These are phyloP conservation scores for Catotricha subobsoleta DNA, from an alignment of 2,888 invertebrate species.

Conservation along the genomic window DNA sequence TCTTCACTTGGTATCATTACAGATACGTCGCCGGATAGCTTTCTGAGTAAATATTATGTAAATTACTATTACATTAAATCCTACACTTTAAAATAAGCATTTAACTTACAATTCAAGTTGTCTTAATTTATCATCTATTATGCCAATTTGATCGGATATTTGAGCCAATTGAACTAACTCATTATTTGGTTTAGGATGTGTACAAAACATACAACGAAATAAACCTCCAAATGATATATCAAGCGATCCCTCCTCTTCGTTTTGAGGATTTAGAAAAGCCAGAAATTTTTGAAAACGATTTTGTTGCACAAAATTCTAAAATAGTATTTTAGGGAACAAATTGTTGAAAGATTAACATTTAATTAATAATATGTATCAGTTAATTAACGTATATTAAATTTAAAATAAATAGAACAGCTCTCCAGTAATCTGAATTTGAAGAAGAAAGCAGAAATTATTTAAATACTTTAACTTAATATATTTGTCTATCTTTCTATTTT, in stretches of 20 bases:
- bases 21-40: conserved; percentile 10
- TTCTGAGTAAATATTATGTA: conserved; percentile 1
- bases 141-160: conserved; percentile 27
- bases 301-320: too few species aligned
- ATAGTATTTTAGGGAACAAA: too few species aligned
- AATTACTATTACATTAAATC: background rate
- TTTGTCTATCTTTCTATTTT: conserved; percentile 67
- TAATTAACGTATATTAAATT: too few species aligned
- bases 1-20: conserved; percentile 7
- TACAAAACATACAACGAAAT: conserved; percentile 36
- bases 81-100: background rate
- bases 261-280: conserved; percentile 18
- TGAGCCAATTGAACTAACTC: conserved; percentile 29
- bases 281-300: conserved; percentile 14
- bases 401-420: too few species aligned
- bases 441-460: conserved; percentile 67
- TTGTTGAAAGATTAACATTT: too few species aligned
- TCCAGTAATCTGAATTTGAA: conserved; percentile 51
- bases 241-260: conserved; percentile 31
- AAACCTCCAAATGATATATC: conserved; percentile 35
- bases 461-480: conserved; percentile 60
- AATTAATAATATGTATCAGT: too few species aligned
- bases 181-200: conserved; percentile 28
- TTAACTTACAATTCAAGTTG: conserved; percentile 26
- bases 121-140: conserved; percentile 29